Conservation (phyloP, 2,888 invertebrate species). For the Troides aeacus region DNA sequence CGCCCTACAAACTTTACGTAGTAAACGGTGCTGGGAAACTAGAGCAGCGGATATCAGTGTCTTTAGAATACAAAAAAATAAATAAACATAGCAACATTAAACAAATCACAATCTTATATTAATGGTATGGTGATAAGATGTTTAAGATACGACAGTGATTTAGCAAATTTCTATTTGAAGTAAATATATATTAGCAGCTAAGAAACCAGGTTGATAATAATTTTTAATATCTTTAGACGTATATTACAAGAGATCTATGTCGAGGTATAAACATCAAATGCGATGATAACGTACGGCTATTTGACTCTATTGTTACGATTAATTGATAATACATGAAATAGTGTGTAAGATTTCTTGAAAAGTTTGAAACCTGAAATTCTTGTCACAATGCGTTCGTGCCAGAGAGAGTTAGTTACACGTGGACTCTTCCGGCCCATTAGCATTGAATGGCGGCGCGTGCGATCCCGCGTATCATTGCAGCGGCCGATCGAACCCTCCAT, state of each 20-base stretch:
- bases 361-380: conserved; percentile 50
- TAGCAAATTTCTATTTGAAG: no score
- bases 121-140: background rate
- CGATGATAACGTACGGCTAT: background rate
- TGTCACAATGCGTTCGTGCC: conserved; percentile 59
- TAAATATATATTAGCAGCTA: no score
- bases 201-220: no score
- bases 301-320: background rate
- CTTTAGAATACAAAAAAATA: conserved; percentile 6
- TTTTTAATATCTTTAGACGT: no score
- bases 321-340: conserved; percentile 4
- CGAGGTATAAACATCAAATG: background rate
- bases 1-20: conserved; percentile 20
- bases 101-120: conserved; percentile 1
- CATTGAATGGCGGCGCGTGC: conserved; percentile 74
- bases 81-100: conserved; percentile 1
- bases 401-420: conserved; percentile 55
- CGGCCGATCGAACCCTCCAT: conserved; percentile 54
- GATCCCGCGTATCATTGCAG: conserved; percentile 65
- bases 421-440: conserved; percentile 75
- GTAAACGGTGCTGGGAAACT: conserved; percentile 21
- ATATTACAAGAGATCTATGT: no score
- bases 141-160: background rate
- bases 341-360: conserved; percentile 16
- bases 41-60: conserved; percentile 24